Evolutionary conservation across 2,113 vertebrate species (phyloP).

Genomic region (Gnathonemus echidnorhynchus): DNA sequence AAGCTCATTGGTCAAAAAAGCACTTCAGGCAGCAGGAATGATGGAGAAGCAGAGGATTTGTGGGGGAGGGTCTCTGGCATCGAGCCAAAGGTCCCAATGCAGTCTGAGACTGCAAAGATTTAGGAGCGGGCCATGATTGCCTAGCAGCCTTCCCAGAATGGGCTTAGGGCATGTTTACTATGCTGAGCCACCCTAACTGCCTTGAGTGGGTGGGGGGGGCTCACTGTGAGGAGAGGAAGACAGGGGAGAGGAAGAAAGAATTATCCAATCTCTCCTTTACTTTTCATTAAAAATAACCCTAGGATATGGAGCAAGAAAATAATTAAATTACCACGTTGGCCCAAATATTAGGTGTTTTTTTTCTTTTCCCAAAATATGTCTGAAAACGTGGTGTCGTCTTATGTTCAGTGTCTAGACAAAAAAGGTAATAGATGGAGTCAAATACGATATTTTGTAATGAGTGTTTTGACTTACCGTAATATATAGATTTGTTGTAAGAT

Average conservation of each 20-base stretch:
- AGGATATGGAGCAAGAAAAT: not conserved
- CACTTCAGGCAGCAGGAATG: constrained; percentile 42
- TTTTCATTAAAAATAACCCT: not conserved
- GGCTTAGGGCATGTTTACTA: constrained; percentile 59
- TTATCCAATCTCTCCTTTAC: not conserved
- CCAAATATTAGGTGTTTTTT: no score
- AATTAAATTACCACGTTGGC: not conserved
- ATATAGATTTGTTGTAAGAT: no score
- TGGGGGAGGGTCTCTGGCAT: constrained; percentile 56
- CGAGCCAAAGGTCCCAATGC: constrained; percentile 65
- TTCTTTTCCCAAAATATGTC: no score
- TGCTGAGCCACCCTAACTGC: constrained; percentile 19
- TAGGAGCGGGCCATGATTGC: constrained; percentile 72
- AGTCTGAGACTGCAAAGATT: constrained; percentile 78
- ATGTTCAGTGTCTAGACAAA: no score
- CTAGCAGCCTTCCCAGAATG: constrained; percentile 73
- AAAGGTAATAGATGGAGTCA: no score
- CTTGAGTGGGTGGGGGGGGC: not conserved
- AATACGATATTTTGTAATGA: no score
- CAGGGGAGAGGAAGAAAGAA: not conserved
- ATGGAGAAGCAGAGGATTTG: constrained; percentile 49
- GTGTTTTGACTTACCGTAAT: no score
- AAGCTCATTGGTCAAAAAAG: constrained; percentile 61
- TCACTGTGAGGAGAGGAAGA: not conserved
- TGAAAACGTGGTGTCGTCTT: no score